Evolutionary conservation across 2,113 vertebrate genomes (phyloP), one percentile per base, ranked within the genome.

Genomic region (Cololabis saira): DNA sequence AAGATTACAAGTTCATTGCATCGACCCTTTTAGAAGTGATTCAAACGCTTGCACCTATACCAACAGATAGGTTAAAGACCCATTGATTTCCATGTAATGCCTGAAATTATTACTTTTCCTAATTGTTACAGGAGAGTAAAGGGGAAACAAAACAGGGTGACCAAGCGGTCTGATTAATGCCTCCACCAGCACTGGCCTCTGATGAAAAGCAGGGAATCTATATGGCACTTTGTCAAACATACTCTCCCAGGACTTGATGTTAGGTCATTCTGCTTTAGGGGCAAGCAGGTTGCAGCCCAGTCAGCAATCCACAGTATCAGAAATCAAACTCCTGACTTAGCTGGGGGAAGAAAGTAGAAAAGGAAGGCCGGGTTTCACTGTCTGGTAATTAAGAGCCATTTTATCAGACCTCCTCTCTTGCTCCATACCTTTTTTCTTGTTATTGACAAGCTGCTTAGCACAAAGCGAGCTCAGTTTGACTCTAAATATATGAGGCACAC

Each of bases 381-480:
- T 77, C 89, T 95, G 93, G 95, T 99, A 96, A 97, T 97, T 98
- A 98, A 98, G 96, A 96, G 87, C 87, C 90, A 89, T 96, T 97
- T 96, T 93, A 96, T 95, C 95, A 96, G 90, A 73, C 83, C 33
- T 71, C 55, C 22, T 77, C 71, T 66, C 81, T 68, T 87, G 80
- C 79, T 47, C 77, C 69, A 88, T 92, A 50, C 85, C 76, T 93
- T 92, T 91, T 87, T 83, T 73, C 87, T 74, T 76, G 62, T 18
- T 94, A 96, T 96, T 84, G 95, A 96, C 91, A 90, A 88, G 90
- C 89, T 88, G 84, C 74, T 85, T 84, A 92, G 90, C 80, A 78
- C 76, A 89, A 91, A 94, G 91, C 90, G 93, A 95, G 93, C 92
- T 92, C 90, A 87, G 85, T 93, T 93, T 92, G 92, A 94, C 92